Evolutionary conservation across 2,113 vertebrate genomes (phyloP).

Genomic region (Gasterosteus aculeatus): DNA sequence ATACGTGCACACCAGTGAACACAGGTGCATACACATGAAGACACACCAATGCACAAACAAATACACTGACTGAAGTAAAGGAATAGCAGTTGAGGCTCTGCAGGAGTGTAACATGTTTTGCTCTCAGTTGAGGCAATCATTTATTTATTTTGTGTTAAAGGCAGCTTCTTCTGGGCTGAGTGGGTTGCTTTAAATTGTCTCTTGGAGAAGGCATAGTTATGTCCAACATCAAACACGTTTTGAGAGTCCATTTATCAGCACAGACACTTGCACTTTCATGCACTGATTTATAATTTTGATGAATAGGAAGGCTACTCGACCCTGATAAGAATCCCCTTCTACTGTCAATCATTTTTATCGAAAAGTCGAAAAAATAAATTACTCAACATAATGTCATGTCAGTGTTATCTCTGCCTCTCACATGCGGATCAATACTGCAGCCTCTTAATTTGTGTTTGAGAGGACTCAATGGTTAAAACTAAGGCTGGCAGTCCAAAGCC

Average conservation of each 20-base stretch:
- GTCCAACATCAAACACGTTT: conserved; percentile 65
- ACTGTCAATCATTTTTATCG: conserved; percentile 58
- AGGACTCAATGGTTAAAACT: conserved; percentile 10
- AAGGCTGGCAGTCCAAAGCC: conserved; percentile 34
- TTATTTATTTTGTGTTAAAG: conserved; percentile 65
- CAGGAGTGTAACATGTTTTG: conserved; percentile 38
- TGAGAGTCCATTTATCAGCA: conserved; percentile 58
- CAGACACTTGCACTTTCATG: conserved; percentile 52
- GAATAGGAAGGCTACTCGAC: conserved; percentile 44
- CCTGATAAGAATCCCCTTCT: conserved; percentile 44
- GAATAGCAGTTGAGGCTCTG: conserved; percentile 23
- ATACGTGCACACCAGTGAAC: conserved; percentile 21
- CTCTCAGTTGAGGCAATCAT: conserved; percentile 51
- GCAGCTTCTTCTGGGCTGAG: conserved; percentile 15
- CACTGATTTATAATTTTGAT: conserved; percentile 53
- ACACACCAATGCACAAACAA: not conserved
- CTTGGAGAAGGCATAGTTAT: conserved; percentile 36
- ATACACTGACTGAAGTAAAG: not conserved
- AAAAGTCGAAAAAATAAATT: conserved; percentile 49
- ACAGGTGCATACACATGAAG: conserved; percentile 44
- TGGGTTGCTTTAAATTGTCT: conserved; percentile 43
- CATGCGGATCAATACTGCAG: conserved; percentile 42
- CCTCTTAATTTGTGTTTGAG: conserved; percentile 43
- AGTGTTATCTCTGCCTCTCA: conserved; percentile 47
- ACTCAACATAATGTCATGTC: conserved; percentile 42